A percentile compares a stretch with the other conserved stretches of the same genome.
Evolutionary conservation across 2,797 vertebrate genomes (phyloP).

Genomic region (Poeciliopsis infans): DNA sequence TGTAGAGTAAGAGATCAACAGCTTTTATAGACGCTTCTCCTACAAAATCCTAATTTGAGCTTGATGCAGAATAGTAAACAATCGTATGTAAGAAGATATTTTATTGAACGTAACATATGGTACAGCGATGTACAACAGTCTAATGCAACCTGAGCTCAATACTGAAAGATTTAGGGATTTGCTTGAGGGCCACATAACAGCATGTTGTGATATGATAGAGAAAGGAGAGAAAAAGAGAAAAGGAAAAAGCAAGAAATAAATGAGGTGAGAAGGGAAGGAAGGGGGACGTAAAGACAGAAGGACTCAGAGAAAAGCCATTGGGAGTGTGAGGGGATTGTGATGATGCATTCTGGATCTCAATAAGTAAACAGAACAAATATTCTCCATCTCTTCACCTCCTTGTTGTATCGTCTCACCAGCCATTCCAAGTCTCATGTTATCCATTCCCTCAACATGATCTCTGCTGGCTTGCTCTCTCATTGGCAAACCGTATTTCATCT

Average conservation of each 20-base stretch:
- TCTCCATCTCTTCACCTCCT: slow-evolving; percentile 54
- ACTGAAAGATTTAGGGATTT: slow-evolving; percentile 49
- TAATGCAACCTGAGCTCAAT: slow-evolving; percentile 36
- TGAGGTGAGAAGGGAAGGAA: slow-evolving; percentile 31
- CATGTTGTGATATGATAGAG: slow-evolving; percentile 39
- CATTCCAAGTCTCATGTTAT: slow-evolving; percentile 56
- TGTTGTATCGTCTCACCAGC: slow-evolving; percentile 55
- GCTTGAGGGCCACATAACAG: slow-evolving; percentile 38
- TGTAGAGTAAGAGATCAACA: slow-evolving; percentile 21
- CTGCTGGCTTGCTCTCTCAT: slow-evolving; percentile 62
- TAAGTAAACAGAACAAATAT: slow-evolving; percentile 76
- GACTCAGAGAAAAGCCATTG: slow-evolving; percentile 40
- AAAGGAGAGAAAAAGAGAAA: slow-evolving; percentile 7
- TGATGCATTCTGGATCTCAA: slow-evolving; percentile 67
- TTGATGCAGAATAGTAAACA: slow-evolving; percentile 23
- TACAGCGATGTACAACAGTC: slow-evolving; percentile 20
- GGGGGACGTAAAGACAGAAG: slow-evolving; percentile 30
- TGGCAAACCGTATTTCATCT: slow-evolving; percentile 67
- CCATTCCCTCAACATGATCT: slow-evolving; percentile 70
- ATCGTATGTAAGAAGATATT: slow-evolving; percentile 5
- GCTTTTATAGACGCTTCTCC: slow-evolving; percentile 14
- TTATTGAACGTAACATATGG: slow-evolving; percentile 23
- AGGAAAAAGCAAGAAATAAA: slow-evolving; percentile 32
- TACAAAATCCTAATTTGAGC: slow-evolving; percentile 25
- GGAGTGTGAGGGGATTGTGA: slow-evolving; percentile 51